A percentile compares a stretch with the other conserved stretches of the same genome.
Evolutionary conservation across 2,888 invertebrate genomes (phyloP).

Genomic region (Nymphalis polychloros): DNA sequence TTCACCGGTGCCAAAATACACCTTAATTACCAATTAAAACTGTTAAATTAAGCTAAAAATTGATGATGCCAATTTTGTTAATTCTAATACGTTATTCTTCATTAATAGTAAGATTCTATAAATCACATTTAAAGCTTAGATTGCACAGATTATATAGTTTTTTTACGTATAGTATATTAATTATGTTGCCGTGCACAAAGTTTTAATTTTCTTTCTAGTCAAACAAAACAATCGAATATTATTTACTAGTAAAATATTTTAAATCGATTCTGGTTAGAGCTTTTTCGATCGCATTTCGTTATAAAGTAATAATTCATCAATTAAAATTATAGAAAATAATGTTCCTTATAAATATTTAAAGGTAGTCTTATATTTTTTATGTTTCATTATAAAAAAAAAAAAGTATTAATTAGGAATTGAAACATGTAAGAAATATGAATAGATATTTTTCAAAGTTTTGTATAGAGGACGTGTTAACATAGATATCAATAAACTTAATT

Average conservation of each 20-base stretch:
- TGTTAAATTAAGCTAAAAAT: background rate
- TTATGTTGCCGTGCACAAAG: conserved; percentile 4
- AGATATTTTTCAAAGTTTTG: conserved; percentile 64
- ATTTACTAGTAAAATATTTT: background rate
- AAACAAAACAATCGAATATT: background rate
- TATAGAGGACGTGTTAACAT: conserved; percentile 61
- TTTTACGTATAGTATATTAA: too few relatives aligned
- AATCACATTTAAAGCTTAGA: background rate
- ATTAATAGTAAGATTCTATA: too few relatives aligned
- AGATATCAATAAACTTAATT: conserved; percentile 60
- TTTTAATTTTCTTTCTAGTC: conserved; percentile 16
- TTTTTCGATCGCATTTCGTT: background rate
- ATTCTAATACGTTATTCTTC: too few relatives aligned
- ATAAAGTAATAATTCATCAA: background rate
- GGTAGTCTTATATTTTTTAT: conserved; percentile 11
- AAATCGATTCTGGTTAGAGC: conserved; percentile 1
- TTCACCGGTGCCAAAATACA: conserved; percentile 10
- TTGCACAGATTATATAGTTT: conserved; percentile 9
- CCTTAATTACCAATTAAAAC: background rate
- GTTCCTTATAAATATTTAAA: conserved; percentile 9
- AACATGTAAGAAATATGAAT: conserved; percentile 35
- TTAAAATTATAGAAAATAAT: conserved; percentile 9
- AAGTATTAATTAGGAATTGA: conserved; percentile 29
- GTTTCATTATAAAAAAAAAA: conserved; percentile 12
- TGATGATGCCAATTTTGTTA: background rate